Base-by-base conservation (phyloP, 2,113 vertebrate species). In the Cyanoliseus patagonus region DNA sequence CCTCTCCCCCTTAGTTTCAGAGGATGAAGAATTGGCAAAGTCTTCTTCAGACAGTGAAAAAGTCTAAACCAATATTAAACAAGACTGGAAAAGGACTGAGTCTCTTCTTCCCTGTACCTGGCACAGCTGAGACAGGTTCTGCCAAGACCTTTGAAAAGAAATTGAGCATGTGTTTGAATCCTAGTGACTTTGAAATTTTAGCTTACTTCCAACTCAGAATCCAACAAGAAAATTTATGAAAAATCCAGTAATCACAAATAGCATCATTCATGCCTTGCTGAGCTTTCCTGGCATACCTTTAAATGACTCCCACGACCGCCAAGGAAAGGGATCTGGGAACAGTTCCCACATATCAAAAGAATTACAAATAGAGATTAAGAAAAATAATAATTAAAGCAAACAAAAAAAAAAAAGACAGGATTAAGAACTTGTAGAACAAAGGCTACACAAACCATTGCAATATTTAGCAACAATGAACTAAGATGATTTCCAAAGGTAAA, bases 321-420 rank as follows among this genome's bases (percentile, higher is more conserved):
- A 91, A 92, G 87, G 93, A 86, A 78, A 59, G 19, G 68, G 79
- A 91, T 51, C 84, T 73, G 89, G 90, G 93, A 94, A 89, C 27
- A 11, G 49, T 52, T 88, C 93, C 86, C 86, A 86, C 27, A 27
- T 42, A 68, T 13, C 80, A n/a, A 44, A 55, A 78, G 81, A 75
- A 68, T 7, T 68, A 37, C 33, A 47, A 81, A 68, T 7, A 82
- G 66, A 52, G 27, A 15, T 25, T 46, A 44, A 73, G 3, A 20
- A 25, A 55, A 59, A 59, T 59, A 59, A 59, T 59, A n/a, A 59
- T 59, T 23, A 59, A 59, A n/a, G n/a, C 24, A 51, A 42, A 47
- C 9, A 47, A 47, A 47, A 24, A 49, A 46, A 46, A 47, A 24
- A 49, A 49, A 49, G 41, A 16, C 0, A 10, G 41, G 55, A 68